Base-by-base conservation (phyloP, 2,888 invertebrate species). In the Acanthacorydalis orientalis region DNA sequence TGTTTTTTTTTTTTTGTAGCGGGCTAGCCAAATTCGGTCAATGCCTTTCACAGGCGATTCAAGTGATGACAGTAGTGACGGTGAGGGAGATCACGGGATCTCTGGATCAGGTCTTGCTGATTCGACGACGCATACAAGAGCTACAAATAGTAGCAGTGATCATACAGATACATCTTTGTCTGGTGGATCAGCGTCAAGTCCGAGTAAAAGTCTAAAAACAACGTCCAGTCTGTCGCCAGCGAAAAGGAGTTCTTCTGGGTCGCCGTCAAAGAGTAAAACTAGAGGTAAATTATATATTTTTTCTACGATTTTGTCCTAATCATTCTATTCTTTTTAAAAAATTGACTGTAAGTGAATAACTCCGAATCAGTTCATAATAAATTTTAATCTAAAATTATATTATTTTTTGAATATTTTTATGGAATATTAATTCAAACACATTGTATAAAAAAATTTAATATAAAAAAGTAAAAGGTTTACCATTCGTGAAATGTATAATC, bases 21-120 rank as follows among this genome's bases (percentile, higher is more conserved):
- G 92, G 58, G 93, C 93, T 53, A 91, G 92, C 65, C 93, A 93
- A 69, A 95, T 95, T 57, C 75, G 93, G 56, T 92, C 91, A 41
- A 89, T 92, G 78, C 93, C 93, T 8, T 93, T 95, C 63, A 89
- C 88, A 12, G 93, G 92, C 2, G 93, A 95, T 57, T 91, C 91
- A 4, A 89, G 90, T 0, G 90, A 90, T 59, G 93, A 95, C 61
- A 92, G 91, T 1, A 91, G 91, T 9, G 93, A 93, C 60, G 91
- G 92, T 31, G 91, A 91, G 64, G 87, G 67, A 47, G 68, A 68
- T 51, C 67, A 68, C 54, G 65, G 68, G 40, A 63, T 63, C 37
- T 65, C 64, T 52, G 55, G 55, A 31, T 55, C 55, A 32, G 57
- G 53, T 56, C 54, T 44, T 33, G 47, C 47, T 31, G 50, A 51